Evolutionary conservation across 2,113 vertebrate species (phyloP), one percentile per base, ranked within the genome.

Genomic region (Prietella phreatophila): DNA sequence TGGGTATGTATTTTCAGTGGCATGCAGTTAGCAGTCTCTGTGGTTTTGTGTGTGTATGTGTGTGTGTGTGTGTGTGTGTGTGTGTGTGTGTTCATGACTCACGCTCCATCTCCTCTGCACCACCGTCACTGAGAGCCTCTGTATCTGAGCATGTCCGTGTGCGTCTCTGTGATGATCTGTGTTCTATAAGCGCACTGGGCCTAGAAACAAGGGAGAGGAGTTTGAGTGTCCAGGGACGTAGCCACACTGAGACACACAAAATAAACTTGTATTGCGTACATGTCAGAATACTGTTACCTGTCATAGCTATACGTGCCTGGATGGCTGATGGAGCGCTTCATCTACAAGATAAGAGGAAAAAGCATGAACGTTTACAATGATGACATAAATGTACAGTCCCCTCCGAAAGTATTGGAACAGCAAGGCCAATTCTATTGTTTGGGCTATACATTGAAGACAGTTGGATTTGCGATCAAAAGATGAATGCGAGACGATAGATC

Each of bases 271-370:
- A 55, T n/a, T 53, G 30, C 60, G 22, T 30, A 33, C 2, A 11
- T 67, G 6, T 50, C 15, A 22, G 63, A 47, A 67, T 1, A 25
- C 47, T 27, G 11, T 50, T 94, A 96, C 96, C 95, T 95, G 78
- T 96, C 96, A 88, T 92, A 94, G 92, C 90, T 94, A 87, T 93
- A 96, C 67, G 94, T 94, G 87, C 95, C 96, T 89, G 96, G 96
- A 85, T 96, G 95, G 83, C 95, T 96, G 89, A 96, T 91, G 39
- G 96, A 96, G 65, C 96, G 94, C 86, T 96, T 96, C 95, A 96
- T 96, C 96, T 96, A 87, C 20, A 88, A 76, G 27, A 81, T 69
- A 15, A 67, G 93, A 92, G 88, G 42, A 85, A 30, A 1, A 75
- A 87, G 0, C 9, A 39, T 15, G 22, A 36, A 56, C 47, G 10